phyloP scores from a whole-genome alignment of 2,888 invertebrate genomes.

The Megastigmus dorsalis region DNA sequence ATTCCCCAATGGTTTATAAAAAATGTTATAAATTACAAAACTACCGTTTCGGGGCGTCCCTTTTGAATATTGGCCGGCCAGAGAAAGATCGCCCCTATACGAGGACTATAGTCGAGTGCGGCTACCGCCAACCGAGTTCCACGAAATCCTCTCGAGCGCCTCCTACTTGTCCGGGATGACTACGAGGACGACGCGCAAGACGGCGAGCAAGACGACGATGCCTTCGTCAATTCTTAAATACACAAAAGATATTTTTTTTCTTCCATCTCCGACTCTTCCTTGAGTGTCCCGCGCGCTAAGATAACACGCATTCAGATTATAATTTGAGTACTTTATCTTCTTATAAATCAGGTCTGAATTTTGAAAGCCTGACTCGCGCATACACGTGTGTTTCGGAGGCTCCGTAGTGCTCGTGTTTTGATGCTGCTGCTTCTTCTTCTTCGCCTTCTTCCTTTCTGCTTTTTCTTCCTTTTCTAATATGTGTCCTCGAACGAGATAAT shows the following conservation, averaged over 20 bases:
- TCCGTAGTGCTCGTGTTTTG: slow-evolving; percentile 4
- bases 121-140: slow-evolving; percentile 48
- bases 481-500: slow-evolving; percentile 15
- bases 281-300: slow-evolving; percentile 16
- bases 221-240: slow-evolving; percentile 39
- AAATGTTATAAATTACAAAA: slow-evolving; percentile 52
- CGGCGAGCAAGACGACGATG: neutral
- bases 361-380: slow-evolving; percentile 10
- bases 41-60: slow-evolving; percentile 36
- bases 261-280: neutral
- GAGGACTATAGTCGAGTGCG: neutral
- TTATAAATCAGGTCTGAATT: slow-evolving; percentile 48
- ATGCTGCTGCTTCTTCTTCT: neutral
- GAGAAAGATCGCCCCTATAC: slow-evolving; percentile 16
- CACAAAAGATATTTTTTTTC: slow-evolving; percentile 37
- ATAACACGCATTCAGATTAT: slow-evolving; percentile 42
- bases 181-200: neutral
- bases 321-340: slow-evolving; percentile 38
- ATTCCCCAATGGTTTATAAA: slow-evolving; percentile 39
- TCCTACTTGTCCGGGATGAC: slow-evolving; percentile 23
- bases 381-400: neutral
- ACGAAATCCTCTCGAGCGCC: slow-evolving; percentile 31
- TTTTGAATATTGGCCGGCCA: slow-evolving; percentile 7
- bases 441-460: neutral
- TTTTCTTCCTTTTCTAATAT: neutral